Conservation (phyloP, 2,113 vertebrate genomes). For the Conger conger region DNA sequence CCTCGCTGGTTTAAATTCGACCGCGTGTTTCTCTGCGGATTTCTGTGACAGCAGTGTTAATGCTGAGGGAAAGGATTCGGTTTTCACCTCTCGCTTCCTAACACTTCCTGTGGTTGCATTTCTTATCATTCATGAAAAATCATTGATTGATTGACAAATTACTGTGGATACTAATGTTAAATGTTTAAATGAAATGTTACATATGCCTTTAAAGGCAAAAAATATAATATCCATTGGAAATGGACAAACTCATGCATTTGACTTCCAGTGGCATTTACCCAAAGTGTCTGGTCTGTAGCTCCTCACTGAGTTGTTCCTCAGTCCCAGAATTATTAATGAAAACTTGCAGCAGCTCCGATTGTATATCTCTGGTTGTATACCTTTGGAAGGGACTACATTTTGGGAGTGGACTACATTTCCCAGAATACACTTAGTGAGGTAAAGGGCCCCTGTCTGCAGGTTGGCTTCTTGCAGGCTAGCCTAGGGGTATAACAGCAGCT, state of each 20-base stretch:
- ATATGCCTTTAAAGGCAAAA: no score
- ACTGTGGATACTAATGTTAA: no score
- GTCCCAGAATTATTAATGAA: no score
- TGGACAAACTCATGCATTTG: no score
- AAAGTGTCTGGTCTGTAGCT: no score
- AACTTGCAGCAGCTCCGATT: neutral
- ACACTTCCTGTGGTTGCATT: neutral
- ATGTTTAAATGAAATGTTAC: no score
- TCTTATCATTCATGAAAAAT: neutral
- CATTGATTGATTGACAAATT: neutral
- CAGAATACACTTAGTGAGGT: neutral
- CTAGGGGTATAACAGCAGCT: constrained; percentile 44
- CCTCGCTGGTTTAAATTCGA: neutral
- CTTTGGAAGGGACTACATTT: neutral
- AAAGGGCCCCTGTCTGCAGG: constrained; percentile 44
- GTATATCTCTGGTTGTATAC: neutral
- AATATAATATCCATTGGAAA: no score
- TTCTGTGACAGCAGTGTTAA: neutral
- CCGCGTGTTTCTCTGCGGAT: neutral
- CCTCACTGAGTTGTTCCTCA: no score
- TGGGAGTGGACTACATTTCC: constrained; percentile 5
- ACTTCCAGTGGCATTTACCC: no score
- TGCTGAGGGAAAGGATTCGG: neutral
- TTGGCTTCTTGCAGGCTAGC: constrained; percentile 36
- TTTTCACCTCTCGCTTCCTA: neutral